phyloP scores from a whole-genome alignment of 2,888 invertebrate genomes.

The Gymnocheta viridis region DNA sequence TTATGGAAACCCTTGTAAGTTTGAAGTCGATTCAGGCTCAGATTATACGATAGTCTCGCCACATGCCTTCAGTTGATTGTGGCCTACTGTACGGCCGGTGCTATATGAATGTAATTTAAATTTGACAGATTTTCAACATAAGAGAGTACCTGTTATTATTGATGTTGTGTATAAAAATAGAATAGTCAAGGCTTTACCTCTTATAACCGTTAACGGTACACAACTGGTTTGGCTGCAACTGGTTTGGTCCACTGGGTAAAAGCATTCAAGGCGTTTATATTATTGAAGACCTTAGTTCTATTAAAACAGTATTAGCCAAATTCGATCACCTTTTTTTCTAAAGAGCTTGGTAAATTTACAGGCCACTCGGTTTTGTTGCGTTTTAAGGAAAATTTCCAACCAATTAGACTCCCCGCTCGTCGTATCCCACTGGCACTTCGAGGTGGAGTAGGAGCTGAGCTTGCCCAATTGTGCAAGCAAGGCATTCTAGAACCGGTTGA shows the following conservation, averaged over 20 bases:
- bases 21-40: conserved; percentile 56
- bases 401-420: too few species aligned
- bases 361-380: too few species aligned
- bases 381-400: too few species aligned
- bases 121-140: conserved; percentile 48
- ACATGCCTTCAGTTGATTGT: conserved; percentile 1
- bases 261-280: too few species aligned
- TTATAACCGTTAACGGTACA: conserved; percentile 53
- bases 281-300: not conserved
- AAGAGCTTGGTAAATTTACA: too few species aligned
- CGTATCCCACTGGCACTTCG: too few species aligned
- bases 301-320: not conserved
- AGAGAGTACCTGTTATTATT: conserved; percentile 36
- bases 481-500: too few species aligned
- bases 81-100: conserved; percentile 19
- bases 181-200: conserved; percentile 37
- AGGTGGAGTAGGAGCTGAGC: too few species aligned
- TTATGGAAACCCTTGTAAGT: conserved; percentile 25
- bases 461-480: too few species aligned
- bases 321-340: not conserved
- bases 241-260: conserved; percentile 61
- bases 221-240: conserved; percentile 8
- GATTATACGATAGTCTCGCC: conserved; percentile 50
- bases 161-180: conserved; percentile 50
- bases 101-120: conserved; percentile 23